A percentile compares a stretch with the other conserved stretches of the same genome.
Conservation (phyloP, 2,113 vertebrate genomes). For the Lasiurus borealis region DNA sequence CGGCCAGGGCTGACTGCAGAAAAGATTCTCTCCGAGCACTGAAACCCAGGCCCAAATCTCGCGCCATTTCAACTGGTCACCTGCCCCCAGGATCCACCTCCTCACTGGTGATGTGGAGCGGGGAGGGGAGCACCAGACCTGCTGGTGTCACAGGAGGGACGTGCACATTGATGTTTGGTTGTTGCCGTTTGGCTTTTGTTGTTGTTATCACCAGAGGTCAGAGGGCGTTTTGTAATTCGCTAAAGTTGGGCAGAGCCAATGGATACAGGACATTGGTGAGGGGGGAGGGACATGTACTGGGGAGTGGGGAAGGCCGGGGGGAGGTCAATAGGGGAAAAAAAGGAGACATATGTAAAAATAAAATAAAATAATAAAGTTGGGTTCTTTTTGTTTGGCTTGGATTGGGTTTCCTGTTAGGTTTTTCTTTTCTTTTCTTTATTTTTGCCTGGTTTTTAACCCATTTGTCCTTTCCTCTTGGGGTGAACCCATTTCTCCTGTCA, state of each 20-base stretch:
- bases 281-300: too few species aligned
- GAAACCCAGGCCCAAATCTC: neutral
- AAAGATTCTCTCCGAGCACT: neutral
- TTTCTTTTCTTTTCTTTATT: too few species aligned
- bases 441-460: neutral
- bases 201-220: neutral
- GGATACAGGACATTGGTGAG: too few species aligned
- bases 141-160: neutral
- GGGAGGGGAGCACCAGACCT: neutral
- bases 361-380: neutral
- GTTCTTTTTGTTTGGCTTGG: neutral
- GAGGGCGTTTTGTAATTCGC: neutral
- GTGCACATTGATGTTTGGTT: neutral
- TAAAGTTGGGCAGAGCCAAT: neutral
- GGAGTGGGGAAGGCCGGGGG: too few species aligned
- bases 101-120: neutral
- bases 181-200: too few species aligned
- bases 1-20: neutral
- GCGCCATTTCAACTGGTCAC: neutral
- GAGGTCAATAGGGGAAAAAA: too few species aligned
- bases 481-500: neutral
- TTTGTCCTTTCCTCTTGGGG: neutral
- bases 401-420: neutral
- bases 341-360: too few species aligned
- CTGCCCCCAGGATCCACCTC: neutral